Percentiles rank a stretch among this genome's conserved stretches.
phyloP scores from a whole-genome alignment of 1,140 invertebrate species.

The Conus betulinus region DNA sequence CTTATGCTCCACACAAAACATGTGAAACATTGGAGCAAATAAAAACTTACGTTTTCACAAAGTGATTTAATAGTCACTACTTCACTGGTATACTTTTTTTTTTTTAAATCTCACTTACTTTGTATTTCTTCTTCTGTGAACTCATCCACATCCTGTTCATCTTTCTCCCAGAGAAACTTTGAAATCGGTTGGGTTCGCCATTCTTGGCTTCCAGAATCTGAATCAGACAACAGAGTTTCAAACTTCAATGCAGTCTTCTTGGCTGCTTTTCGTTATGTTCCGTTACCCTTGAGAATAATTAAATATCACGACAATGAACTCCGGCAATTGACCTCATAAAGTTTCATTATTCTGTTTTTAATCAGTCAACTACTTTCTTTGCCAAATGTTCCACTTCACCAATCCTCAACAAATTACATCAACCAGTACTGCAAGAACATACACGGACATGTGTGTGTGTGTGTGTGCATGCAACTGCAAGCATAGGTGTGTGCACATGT shows the following conservation, averaged over 20 bases:
- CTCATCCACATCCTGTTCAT: slow-evolving; percentile 66
- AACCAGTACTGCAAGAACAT: too few species aligned
- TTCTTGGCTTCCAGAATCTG: slow-evolving; percentile 63
- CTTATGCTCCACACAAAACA: too few species aligned
- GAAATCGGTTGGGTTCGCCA: slow-evolving; percentile 61
- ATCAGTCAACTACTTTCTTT: too few species aligned
- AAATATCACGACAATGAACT: background rate
- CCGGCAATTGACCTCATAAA: background rate
- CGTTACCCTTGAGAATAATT: too few species aligned
- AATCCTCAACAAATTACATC: too few species aligned
- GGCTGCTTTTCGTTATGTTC: background rate
- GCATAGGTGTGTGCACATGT: background rate
- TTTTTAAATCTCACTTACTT: slow-evolving; percentile 48
- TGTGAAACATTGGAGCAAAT: too few species aligned
- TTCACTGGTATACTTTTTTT: too few species aligned
- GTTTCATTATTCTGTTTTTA: too few species aligned
- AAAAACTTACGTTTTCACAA: background rate
- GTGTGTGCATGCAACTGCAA: background rate
- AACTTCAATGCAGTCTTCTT: background rate
- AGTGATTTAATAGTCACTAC: background rate
- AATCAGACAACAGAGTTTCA: slow-evolving; percentile 22
- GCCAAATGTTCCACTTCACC: too few species aligned
- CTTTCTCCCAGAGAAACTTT: slow-evolving; percentile 69
- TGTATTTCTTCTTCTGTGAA: slow-evolving; percentile 67
- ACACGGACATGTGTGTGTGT: background rate